Evolutionary conservation across 2,888 invertebrate genomes (phyloP), one percentile per base, ranked within the genome.

Genomic region (Leistus spinibarbis): DNA sequence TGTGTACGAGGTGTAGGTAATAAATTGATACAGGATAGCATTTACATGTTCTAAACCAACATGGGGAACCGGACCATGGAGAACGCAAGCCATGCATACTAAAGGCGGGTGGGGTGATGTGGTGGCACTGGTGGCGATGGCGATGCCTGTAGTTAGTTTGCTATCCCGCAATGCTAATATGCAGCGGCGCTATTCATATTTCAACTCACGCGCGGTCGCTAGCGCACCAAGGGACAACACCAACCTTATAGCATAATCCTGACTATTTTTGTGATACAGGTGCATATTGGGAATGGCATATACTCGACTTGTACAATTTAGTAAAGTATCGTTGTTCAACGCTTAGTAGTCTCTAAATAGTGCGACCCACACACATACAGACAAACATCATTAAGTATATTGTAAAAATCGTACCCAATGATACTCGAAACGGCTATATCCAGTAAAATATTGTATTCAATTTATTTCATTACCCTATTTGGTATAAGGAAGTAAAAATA

Each of bases 1-100:
- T 40, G 40, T 40, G 40, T 40, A 40, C 40, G 40, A 40, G 40
- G 78, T 78, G 76, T 77, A 73, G 76, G 79, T 78, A 78, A 80
- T 81, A 81, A 81, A 81, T 81, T 81, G 79, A 79, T 79, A 80
- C 77, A 76, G 60, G 22, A 60, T 60, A 60, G 77, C 80, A 80
- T 80, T 80, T 80, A 80, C 80, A 80, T 80, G 79, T 78, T 79
- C 54, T 54, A 54, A 54, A 54, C 54, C 54, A 54, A 54, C 17
- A 60, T 9, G 60, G 60, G 22, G 60, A 60, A 16, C 60, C 19
- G 17, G 60, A 19, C 60, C 60, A 20, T 60, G 2, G 60, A 60
- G 60, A 60, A 23, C 69, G 10, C 60, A 40, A 20, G 40, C 60
- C 60, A 69, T 69, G 69, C 69, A 69, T 60, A 69, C 19, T 69